Percentiles rank a stretch among this genome's conserved stretches.
Evolutionary conservation across 2,888 invertebrate genomes (phyloP).

Genomic region (Agrotis clavis): DNA sequence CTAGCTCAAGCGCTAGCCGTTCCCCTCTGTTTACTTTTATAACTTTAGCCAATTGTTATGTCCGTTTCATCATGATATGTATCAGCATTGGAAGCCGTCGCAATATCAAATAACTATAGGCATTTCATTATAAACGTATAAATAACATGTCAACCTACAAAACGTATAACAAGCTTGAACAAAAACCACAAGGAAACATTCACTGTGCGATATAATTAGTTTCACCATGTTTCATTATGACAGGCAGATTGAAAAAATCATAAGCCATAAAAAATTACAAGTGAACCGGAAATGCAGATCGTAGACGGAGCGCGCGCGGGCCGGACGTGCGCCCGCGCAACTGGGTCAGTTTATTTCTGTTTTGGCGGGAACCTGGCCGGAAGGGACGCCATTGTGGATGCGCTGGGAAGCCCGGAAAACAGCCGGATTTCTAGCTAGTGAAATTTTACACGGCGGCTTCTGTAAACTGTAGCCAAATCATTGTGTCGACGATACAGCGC

Average conservation of each 20-base stretch:
- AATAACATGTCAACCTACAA: constrained; percentile 56
- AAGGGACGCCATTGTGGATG: constrained; percentile 90
- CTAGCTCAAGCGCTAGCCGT: constrained; percentile 49
- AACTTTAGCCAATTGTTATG: constrained; percentile 52
- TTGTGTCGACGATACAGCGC: constrained; percentile 74
- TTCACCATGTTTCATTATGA: constrained; percentile 71
- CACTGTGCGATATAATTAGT: constrained; percentile 70
- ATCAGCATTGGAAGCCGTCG: constrained; percentile 34
- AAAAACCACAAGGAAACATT: constrained; percentile 54
- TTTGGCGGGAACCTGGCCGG: constrained; percentile 91
- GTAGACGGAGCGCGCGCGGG: constrained; percentile 79
- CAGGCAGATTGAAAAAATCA: constrained; percentile 79
- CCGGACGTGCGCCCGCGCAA: constrained; percentile 88
- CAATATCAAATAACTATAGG: constrained; percentile 40
- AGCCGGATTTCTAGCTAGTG: constrained; percentile 89
- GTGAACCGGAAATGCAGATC: constrained; percentile 89
- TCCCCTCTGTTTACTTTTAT: constrained; percentile 61
- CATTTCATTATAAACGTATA: constrained; percentile 38
- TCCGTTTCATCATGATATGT: constrained; percentile 47
- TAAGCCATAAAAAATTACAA: constrained; percentile 89
- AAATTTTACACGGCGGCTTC: constrained; percentile 82
- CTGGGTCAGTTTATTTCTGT: constrained; percentile 91
- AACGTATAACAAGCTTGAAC: constrained; percentile 42
- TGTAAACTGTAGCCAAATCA: constrained; percentile 78
- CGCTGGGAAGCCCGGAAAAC: constrained; percentile 89